A percentile compares a stretch with the other conserved stretches of the same genome.
Evolutionary conservation across 2,797 vertebrate species (phyloP).

Genomic region (Tauraco hartlaubi): DNA sequence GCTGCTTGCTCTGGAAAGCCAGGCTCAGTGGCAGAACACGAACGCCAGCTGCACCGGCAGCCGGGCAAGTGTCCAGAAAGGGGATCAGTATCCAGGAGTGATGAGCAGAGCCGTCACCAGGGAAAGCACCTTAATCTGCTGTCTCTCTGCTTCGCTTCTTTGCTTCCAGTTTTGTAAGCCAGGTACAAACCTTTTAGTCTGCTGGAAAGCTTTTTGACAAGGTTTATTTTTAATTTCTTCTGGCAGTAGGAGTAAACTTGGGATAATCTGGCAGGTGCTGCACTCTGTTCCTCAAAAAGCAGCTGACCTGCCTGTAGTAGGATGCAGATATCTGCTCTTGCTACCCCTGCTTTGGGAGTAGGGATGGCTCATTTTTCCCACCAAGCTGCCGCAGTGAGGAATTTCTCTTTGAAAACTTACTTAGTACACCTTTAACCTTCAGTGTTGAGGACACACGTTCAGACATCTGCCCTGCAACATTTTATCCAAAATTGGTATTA

Average conservation of each 20-base stretch:
- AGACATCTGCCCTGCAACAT: neutral
- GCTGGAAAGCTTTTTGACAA: neutral
- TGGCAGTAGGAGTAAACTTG: neutral
- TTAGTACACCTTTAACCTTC: neutral
- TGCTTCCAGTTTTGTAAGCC: neutral
- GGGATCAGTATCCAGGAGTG: neutral
- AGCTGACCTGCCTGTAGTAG: neutral
- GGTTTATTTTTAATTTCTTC: slow-evolving; percentile 17
- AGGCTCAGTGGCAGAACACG: neutral
- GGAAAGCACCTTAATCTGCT: slow-evolving; percentile 3
- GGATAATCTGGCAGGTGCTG: neutral
- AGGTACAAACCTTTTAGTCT: slow-evolving; percentile 12
- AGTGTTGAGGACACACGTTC: neutral
- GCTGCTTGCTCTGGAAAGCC: neutral
- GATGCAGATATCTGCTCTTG: neutral
- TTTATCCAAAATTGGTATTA: neutral
- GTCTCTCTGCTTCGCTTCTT: neutral
- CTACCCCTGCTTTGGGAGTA: neutral
- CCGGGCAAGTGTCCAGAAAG: neutral
- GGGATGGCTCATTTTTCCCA: neutral
- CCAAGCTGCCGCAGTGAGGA: neutral
- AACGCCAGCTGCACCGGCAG: neutral
- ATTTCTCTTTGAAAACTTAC: neutral
- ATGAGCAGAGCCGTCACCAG: slow-evolving; percentile 18
- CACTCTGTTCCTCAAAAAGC: neutral